phyloP scores from a whole-genome alignment of 2,888 invertebrate species.

The Lithosia quadra region DNA sequence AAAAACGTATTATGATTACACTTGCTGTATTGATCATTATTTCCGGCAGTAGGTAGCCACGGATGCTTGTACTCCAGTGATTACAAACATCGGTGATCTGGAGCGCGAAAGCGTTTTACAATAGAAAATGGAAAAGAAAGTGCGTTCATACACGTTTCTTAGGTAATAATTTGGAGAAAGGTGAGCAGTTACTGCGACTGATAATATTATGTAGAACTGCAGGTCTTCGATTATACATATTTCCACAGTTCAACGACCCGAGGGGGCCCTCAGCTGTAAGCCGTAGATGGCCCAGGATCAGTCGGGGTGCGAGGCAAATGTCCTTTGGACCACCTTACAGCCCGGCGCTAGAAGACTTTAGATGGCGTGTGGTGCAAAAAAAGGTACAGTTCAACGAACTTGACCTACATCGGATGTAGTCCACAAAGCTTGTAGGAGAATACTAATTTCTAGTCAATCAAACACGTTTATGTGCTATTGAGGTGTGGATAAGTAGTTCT shows the following conservation, averaged over 20 bases:
- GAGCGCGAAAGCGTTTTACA: conserved; percentile 37
- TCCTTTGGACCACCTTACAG: no score
- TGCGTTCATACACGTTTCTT: conserved; percentile 24
- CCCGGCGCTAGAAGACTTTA: no score
- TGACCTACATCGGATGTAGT: conserved; percentile 33
- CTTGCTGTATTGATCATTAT: not conserved
- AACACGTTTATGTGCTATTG: not conserved
- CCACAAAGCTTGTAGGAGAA: conserved; percentile 28
- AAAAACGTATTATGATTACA: not conserved
- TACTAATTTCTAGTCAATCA: conserved; percentile 35
- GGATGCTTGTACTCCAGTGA: no score
- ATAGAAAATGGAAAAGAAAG: conserved; percentile 40
- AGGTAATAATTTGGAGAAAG: conserved; percentile 24
- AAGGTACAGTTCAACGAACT: not conserved
- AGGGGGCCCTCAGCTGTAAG: no score
- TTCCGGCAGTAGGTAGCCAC: conserved; percentile 26
- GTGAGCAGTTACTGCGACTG: conserved; percentile 4
- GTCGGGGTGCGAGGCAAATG: no score
- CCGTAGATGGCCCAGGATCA: no score
- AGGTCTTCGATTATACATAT: not conserved
- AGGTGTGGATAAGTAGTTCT: not conserved
- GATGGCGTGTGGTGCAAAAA: not conserved
- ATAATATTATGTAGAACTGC: conserved; percentile 4
- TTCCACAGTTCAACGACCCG: no score
- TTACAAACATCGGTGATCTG: conserved; percentile 40